Evolutionary conservation across 1,140 invertebrate species (phyloP).

Genomic region (Protaetia brevitarsis): DNA sequence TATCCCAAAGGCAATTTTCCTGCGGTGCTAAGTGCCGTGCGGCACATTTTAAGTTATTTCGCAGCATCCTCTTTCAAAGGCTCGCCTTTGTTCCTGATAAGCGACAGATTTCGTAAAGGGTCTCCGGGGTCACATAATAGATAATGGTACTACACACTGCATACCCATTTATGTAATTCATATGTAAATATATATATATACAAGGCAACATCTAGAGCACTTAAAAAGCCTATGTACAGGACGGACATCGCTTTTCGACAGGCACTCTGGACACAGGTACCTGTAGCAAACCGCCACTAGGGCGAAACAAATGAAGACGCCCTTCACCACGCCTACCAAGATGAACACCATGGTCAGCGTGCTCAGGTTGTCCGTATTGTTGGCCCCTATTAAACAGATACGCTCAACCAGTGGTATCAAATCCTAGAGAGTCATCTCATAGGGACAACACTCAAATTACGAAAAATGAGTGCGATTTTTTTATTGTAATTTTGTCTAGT

Average conservation of each 20-base stretch:
- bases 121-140: too few species aligned
- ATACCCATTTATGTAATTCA: conserved; percentile 24
- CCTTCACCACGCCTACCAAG: conserved; percentile 85
- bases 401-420: background rate
- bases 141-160: too few species aligned
- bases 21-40: too few species aligned
- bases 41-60: too few species aligned
- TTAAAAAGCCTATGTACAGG: conserved; percentile 43
- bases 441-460: too few species aligned
- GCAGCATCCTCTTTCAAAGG: too few species aligned
- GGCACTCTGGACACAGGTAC: conserved; percentile 56
- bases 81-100: too few species aligned
- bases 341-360: conserved; percentile 87
- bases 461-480: too few species aligned
- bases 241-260: conserved; percentile 28
- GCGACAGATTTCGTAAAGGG: too few species aligned
- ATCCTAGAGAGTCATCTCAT: too few species aligned
- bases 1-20: too few species aligned
- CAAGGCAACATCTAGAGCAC: conserved; percentile 34
- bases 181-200: conserved; percentile 9
- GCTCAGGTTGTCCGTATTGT: conserved; percentile 75
- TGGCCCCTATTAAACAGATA: conserved; percentile 56
- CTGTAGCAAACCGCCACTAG: conserved; percentile 94
- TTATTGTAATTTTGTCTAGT: too few species aligned
- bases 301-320: conserved; percentile 92